Evolutionary conservation across 2,888 invertebrate genomes (phyloP).

Genomic region (Lasioglossum zephyrum): DNA sequence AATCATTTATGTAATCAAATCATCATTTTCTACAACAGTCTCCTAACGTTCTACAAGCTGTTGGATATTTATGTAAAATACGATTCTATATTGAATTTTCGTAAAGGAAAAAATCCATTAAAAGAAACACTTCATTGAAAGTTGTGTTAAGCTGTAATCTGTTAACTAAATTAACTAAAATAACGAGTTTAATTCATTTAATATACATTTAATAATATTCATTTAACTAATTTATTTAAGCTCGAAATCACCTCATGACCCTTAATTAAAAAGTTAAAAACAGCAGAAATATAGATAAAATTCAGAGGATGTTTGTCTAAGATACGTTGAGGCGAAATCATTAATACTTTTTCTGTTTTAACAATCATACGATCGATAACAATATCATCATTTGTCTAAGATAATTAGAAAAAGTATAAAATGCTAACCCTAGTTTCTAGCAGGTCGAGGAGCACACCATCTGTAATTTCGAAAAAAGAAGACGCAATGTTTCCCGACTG

Average conservation of each 20-base stretch:
- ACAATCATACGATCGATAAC: too few species aligned
- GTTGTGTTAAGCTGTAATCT: not conserved
- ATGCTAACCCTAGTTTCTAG: not conserved
- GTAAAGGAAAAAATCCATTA: not conserved
- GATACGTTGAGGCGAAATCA: too few species aligned
- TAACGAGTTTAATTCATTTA: not conserved
- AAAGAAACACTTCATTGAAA: not conserved
- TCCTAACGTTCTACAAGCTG: not conserved
- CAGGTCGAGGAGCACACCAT: not conserved
- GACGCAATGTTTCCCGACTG: constrained; percentile 2
- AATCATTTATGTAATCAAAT: not conserved
- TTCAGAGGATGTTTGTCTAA: not conserved
- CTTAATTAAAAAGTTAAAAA: not conserved
- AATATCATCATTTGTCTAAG: not conserved
- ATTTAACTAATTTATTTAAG: not conserved
- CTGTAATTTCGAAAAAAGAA: not conserved
- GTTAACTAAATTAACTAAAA: too few species aligned
- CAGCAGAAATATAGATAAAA: not conserved
- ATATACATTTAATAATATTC: too few species aligned
- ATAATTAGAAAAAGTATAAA: not conserved
- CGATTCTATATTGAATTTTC: not conserved
- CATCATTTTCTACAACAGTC: not conserved
- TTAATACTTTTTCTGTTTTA: too few species aligned
- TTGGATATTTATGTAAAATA: too few species aligned
- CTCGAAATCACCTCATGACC: not conserved